Percentiles rank a stretch among this genome's conserved stretches.
phyloP scores from a whole-genome alignment of 2,797 vertebrate species.

The Trematomus bernacchii region DNA sequence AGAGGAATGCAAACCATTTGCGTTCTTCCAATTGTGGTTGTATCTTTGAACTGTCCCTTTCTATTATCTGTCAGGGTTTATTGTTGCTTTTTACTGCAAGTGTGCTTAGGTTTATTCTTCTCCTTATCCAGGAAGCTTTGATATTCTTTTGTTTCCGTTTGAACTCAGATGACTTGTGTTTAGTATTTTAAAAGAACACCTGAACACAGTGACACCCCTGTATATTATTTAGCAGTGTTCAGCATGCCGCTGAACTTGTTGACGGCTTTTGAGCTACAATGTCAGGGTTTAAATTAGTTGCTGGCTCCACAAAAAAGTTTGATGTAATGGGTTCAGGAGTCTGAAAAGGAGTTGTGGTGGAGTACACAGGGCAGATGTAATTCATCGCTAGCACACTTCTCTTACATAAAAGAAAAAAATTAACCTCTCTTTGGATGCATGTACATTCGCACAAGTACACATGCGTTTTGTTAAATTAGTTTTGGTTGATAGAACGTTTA shows the following conservation, averaged over 20 bases:
- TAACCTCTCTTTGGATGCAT: neutral
- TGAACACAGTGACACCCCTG: slow-evolving; percentile 29
- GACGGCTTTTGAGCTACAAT: slow-evolving; percentile 31
- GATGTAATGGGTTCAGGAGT: slow-evolving; percentile 51
- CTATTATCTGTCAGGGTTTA: neutral
- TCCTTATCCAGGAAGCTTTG: slow-evolving; percentile 12
- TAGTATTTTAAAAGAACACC: slow-evolving; percentile 13
- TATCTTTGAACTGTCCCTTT: slow-evolving; percentile 13
- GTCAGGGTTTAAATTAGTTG: slow-evolving; percentile 55
- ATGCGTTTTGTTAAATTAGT: neutral
- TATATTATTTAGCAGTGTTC: slow-evolving; percentile 41
- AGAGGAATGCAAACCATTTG: slow-evolving; percentile 41
- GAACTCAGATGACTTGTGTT: slow-evolving; percentile 1
- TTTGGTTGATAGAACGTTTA: slow-evolving; percentile 6
- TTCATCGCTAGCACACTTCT: slow-evolving; percentile 38
- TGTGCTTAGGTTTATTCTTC: neutral
- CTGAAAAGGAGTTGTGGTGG: slow-evolving; percentile 40
- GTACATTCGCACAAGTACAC: neutral
- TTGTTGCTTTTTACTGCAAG: neutral
- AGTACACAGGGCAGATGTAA: slow-evolving; percentile 33
- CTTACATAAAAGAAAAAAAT: slow-evolving; percentile 14
- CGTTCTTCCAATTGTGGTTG: neutral
- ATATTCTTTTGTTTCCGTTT: neutral
- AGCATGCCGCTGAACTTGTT: slow-evolving; percentile 42
- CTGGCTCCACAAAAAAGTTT: slow-evolving; percentile 54